These are phyloP conservation scores for Chironomus tepperi DNA, from an alignment of 1,140 invertebrate species.

Conservation along the genomic window DNA sequence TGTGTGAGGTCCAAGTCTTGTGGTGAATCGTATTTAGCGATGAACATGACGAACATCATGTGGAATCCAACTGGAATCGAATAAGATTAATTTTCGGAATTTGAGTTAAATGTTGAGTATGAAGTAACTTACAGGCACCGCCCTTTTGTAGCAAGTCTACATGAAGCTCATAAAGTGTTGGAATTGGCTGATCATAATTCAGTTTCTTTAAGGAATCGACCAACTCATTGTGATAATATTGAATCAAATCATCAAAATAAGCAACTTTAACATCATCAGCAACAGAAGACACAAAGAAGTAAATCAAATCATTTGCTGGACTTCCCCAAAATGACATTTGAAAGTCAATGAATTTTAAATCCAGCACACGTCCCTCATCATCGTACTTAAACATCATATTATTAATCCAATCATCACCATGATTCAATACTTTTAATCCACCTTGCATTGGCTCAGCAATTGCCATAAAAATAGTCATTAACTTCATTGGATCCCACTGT, in stretches of 20 bases:
- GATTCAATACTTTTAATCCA: neutral
- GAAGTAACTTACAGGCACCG: neutral
- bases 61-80: neutral
- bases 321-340: neutral
- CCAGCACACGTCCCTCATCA: slow-evolving; percentile 38
- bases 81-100: neutral
- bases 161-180: neutral
- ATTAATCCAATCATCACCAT: slow-evolving; percentile 57
- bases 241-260: neutral
- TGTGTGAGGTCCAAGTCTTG: neutral
- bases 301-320: neutral
- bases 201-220: neutral
- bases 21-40: neutral
- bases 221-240: neutral
- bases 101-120: neutral
- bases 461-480: too few relatives aligned
- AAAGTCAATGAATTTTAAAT: neutral
- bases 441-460: neutral
- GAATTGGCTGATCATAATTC: neutral
- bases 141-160: neutral
- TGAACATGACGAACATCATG: neutral
- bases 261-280: neutral
- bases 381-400: slow-evolving; percentile 56
- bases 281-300: neutral
- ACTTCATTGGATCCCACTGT: too few relatives aligned